Base-by-base conservation (phyloP, 2,888 invertebrate species). In the Nowickia ferox region DNA sequence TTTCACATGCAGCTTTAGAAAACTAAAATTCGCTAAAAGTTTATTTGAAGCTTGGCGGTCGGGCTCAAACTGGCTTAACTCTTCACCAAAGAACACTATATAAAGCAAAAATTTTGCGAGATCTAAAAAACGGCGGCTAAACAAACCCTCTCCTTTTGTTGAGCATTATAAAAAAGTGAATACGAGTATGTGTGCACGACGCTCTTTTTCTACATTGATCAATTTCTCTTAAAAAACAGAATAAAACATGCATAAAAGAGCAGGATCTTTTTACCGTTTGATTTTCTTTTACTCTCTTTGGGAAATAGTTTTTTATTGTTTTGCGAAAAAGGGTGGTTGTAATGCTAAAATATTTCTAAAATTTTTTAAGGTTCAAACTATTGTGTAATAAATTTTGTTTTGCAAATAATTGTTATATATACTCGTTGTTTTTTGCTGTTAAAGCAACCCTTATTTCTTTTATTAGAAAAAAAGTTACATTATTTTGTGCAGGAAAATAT, bases 51-150 rank as follows among this genome's bases (percentile, higher is more conserved):
- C 91, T 92, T 91, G 90, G 91, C 92, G 88, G 88, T 89, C 88
- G 88, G 87, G 91, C 92, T 88, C 92, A 92, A 92, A 92, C 92
- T 92, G 90, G 89, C 88, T 92, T 91, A 91, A 90, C 90, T 91
- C 91, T 91, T 91, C 91, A 90, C 87, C 88, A 40, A 84, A 77
- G 57, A 42, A 82, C 84, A 66, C 88, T 88, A 89, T 92, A 90
- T 92, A 91, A 91, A 92, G 89, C 87, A 89, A 86, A 87, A 88
- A 87, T 87, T 68, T 42, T 81, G 40, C 38, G 57, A 59, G 68
- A 84, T 77, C 82, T 77, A 84, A 88, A 89, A 89, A 89, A 87
- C 22, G 9, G 8, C 71, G 40, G 30, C 15, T 59, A 76, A 81
- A 76, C 30, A 77, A 69, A 84, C 77, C 84, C 79, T 84, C 80